Evolutionary conservation across 2,888 invertebrate genomes (phyloP).

Genomic region (Parelbella ahira): DNA sequence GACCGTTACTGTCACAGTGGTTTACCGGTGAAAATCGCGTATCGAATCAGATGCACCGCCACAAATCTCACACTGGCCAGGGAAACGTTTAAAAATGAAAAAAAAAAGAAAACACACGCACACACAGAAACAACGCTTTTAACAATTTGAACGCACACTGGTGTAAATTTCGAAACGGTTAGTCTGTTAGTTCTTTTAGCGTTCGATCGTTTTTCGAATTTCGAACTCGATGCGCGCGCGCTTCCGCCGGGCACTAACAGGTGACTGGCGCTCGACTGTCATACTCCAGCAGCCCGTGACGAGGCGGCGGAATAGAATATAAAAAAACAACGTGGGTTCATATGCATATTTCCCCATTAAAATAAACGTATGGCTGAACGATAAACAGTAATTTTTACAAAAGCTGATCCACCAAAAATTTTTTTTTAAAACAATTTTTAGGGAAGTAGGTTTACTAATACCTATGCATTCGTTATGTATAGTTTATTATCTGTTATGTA

Average conservation of each 20-base stretch:
- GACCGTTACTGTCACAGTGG: constrained; percentile 52
- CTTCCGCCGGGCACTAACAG: constrained; percentile 62
- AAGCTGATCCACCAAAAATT: too few species aligned
- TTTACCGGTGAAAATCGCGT: constrained; percentile 49
- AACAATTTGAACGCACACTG: constrained; percentile 29
- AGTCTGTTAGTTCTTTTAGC: constrained; percentile 44
- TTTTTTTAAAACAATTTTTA: too few species aligned
- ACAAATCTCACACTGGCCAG: constrained; percentile 43
- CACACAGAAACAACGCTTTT: constrained; percentile 35
- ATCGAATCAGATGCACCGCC: constrained; percentile 49
- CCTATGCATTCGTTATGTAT: too few species aligned
- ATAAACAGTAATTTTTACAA: too few species aligned
- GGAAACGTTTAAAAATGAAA: constrained; percentile 29
- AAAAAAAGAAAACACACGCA: constrained; percentile 31
- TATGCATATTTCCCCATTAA: constrained; percentile 21
- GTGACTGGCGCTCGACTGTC: constrained; percentile 58
- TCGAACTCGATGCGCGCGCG: constrained; percentile 52
- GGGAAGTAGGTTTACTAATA: too few species aligned
- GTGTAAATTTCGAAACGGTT: constrained; percentile 45
- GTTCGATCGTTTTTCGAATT: constrained; percentile 49
- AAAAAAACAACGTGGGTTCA: constrained; percentile 53
- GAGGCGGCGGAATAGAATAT: constrained; percentile 32
- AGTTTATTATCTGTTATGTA: too few species aligned
- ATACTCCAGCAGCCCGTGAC: constrained; percentile 55
- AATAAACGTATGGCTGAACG: too few species aligned